Percentiles rank a stretch among this genome's conserved stretches.
These are phyloP conservation scores for Sphinx pinastri DNA, from an alignment of 2,888 invertebrate genomes.

Conservation along the genomic window DNA sequence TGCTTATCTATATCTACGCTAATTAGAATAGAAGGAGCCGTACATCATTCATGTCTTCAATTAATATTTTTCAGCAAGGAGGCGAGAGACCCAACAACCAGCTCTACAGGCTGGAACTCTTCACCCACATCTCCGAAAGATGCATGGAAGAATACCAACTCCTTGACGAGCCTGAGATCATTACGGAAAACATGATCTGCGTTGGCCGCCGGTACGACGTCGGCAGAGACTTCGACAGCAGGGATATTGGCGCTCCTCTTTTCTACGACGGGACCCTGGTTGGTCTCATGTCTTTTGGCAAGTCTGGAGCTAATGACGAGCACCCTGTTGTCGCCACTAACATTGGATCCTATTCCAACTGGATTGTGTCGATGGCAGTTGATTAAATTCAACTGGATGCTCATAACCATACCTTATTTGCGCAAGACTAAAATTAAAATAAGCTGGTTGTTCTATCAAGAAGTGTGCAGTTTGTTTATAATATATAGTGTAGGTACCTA, in stretches of 20 bases:
- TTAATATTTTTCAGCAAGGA: slow-evolving; percentile 33
- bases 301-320: slow-evolving; percentile 63
- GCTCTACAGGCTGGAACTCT: slow-evolving; percentile 31
- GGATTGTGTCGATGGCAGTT: slow-evolving; percentile 48
- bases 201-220: slow-evolving; percentile 47
- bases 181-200: slow-evolving; percentile 55
- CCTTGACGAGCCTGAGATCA: not conserved
- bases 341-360: slow-evolving; percentile 55
- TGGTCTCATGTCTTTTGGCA: slow-evolving; percentile 76
- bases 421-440: too few species aligned
- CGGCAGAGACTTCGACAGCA: slow-evolving; percentile 45
- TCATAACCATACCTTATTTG: too few species aligned
- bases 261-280: slow-evolving; percentile 60
- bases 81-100: slow-evolving; percentile 30
- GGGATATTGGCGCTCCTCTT: slow-evolving; percentile 70
- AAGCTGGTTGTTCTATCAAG: too few species aligned
- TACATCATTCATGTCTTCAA: not conserved
- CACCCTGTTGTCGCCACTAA: slow-evolving; percentile 77
- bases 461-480: too few species aligned
- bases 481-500: too few species aligned
- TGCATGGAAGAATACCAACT: slow-evolving; percentile 36
- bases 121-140: slow-evolving; percentile 30
- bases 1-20: not conserved
- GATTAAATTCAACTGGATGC: not conserved
- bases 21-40: not conserved